These are phyloP conservation scores for Salpingus planirostris DNA, from an alignment of 2,888 invertebrate genomes.

Conservation along the genomic window DNA sequence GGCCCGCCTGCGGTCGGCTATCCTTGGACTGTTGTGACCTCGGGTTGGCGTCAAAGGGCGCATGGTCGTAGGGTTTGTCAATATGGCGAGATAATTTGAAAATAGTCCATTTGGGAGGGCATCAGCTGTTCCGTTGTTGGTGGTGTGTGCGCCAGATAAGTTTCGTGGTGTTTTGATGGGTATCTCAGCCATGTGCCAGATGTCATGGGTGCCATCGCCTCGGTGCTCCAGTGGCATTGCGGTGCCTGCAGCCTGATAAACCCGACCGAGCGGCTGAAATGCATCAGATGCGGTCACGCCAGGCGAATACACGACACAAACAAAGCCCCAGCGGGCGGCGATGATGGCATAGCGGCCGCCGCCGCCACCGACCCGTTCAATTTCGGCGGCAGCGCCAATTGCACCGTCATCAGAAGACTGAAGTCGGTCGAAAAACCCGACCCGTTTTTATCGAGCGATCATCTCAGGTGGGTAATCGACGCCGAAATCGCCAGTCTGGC, in stretches of 20 bases:
- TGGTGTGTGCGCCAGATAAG: constrained; percentile 8
- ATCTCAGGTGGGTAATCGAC: too few relatives aligned
- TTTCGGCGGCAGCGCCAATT: constrained; percentile 32
- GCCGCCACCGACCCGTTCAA: constrained; percentile 18
- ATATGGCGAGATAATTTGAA: constrained; percentile 15
- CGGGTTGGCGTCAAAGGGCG: too few relatives aligned
- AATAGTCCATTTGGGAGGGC: constrained; percentile 7
- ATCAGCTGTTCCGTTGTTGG: constrained; percentile 14
- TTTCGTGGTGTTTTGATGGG: constrained; percentile 20
- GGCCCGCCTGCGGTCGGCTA: too few relatives aligned
- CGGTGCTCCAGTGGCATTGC: constrained; percentile 91
- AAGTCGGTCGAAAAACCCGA: constrained; percentile 24
- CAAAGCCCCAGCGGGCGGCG: too few relatives aligned
- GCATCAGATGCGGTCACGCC: constrained; percentile 71
- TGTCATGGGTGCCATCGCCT: constrained; percentile 87
- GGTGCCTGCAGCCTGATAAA: constrained; percentile 80
- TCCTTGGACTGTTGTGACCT: too few relatives aligned
- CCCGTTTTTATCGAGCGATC: too few relatives aligned
- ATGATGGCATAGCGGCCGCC: too few relatives aligned
- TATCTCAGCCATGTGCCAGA: constrained; percentile 49
- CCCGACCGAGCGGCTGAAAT: constrained; percentile 75
- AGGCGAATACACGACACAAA: constrained; percentile 17
- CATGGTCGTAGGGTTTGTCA: too few relatives aligned
- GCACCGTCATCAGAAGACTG: constrained; percentile 35
- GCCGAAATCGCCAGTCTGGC: too few relatives aligned